Evolutionary conservation across 2,888 invertebrate genomes (phyloP).

Genomic region (Athrips mouffetella): DNA sequence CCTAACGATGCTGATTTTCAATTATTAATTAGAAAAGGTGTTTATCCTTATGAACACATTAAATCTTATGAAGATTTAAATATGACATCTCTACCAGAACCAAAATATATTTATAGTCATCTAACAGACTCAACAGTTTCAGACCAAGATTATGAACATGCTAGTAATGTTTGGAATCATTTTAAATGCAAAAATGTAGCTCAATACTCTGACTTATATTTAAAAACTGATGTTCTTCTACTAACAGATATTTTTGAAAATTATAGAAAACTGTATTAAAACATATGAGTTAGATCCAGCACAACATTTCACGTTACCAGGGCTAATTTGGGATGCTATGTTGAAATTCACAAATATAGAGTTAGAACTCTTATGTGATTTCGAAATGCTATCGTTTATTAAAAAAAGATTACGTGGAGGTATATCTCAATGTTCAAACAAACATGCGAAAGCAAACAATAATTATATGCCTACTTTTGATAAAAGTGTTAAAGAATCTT

Average conservation of each 20-base stretch:
- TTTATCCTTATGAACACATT: conserved; percentile 29
- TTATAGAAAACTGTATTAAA: conserved; percentile 22
- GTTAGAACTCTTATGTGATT: conserved; percentile 25
- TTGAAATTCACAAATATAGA: conserved; percentile 19
- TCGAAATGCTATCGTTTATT: conserved; percentile 27
- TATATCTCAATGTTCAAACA: no score
- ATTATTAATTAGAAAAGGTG: conserved; percentile 23
- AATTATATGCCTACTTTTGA: no score
- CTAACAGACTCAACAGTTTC: conserved; percentile 19
- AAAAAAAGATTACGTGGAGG: no score
- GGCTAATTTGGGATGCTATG: conserved; percentile 24
- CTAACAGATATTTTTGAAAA: no score
- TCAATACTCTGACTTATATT: conserved; percentile 30
- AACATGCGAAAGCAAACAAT: no score
- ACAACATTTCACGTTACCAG: no score
- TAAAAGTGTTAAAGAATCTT: conserved; percentile 28
- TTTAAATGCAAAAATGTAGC: conserved; percentile 17
- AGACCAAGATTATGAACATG: conserved; percentile 24
- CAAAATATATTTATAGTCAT: conserved; percentile 23
- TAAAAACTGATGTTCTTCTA: no score
- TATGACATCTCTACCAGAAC: conserved; percentile 18
- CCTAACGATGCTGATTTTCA: conserved; percentile 18
- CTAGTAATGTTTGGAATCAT: conserved; percentile 28
- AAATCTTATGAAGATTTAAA: conserved; percentile 21
- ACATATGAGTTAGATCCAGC: conserved; percentile 30